Conservation (phyloP, 2,113 vertebrate species). For the Sisor rabdophorus region DNA sequence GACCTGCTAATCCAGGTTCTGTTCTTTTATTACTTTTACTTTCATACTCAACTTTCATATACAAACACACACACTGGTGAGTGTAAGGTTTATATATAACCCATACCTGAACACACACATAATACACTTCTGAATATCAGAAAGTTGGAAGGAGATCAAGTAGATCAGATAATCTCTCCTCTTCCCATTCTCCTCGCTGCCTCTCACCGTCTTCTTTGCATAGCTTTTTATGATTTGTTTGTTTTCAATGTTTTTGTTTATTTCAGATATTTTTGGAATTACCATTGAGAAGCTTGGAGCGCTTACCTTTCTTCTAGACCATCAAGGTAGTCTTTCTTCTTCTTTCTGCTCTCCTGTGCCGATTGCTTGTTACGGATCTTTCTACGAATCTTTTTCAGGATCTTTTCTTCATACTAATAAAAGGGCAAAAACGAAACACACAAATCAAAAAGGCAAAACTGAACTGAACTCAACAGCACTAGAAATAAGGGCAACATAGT, state of each 20-base stretch:
- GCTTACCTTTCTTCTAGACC: conserved; percentile 37
- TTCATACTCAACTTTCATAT: background rate
- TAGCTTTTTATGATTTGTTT: background rate
- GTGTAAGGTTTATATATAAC: no score
- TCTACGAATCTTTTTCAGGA: conserved; percentile 45
- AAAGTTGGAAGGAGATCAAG: background rate
- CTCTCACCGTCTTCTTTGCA: background rate
- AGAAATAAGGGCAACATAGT: no score
- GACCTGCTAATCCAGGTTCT: background rate
- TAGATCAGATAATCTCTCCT: background rate
- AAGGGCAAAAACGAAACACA: background rate
- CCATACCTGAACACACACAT: background rate
- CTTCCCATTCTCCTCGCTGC: background rate
- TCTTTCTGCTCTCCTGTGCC: conserved; percentile 45
- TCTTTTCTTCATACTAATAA: conserved; percentile 38
- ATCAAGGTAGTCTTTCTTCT: conserved; percentile 47
- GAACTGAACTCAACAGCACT: background rate
- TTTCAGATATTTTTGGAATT: background rate
- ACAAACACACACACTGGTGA: background rate
- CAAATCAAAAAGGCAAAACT: background rate
- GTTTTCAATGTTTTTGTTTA: no score
- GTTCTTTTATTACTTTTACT: background rate
- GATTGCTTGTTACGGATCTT: conserved; percentile 48
- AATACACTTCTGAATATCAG: background rate
- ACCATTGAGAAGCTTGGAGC: no score